Evolutionary conservation across 2,797 vertebrate species (phyloP), one percentile per base, ranked within the genome.

Genomic region (Macroramphosus scolopax): DNA sequence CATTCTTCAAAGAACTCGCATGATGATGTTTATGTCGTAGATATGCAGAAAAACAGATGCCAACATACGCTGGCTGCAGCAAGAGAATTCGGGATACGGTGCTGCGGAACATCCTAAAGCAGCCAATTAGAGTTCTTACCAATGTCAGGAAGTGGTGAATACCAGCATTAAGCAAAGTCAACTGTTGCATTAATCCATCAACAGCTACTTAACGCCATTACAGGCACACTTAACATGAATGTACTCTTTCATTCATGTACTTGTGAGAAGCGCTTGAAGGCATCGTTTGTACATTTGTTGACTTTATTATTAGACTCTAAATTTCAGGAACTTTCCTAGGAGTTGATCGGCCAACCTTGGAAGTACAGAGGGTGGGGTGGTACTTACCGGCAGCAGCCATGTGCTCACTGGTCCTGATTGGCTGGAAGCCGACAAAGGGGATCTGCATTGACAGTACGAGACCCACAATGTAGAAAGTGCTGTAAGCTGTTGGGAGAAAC

Each of bases 371-470:
- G 45, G 42, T 0, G 30, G n/a, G 60, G 43, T 0, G 31, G 13
- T 56, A 58, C 84, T 84, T 89, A 98, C 96, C 95, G 74, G 96
- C 95, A 61, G 95, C 95, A 51, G 95, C 94, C 94, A 98, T 98
- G 87, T 99, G 97, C 65, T 99, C 96, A 51, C 97, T 99, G 68
- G 97, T 99, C 83, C 97, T 93, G 86, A 99, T 98, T 75, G 97
- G 96, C 77, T 99, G 97, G 83, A 99, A 99, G 75, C 97, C 97
- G 53, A 99, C 97, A 52, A 99, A 99, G 12, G 97, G 97, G 78
- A 99, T 91, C 84, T 99, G 97, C 97, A 99, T 99, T 0, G 97
- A 98, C 72, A 99, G 84, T 75, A 99, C 89, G 65, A 98, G 92
- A 17, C 96, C 95, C 82, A 97, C 92, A 36, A 98, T 94, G 91